Evolutionary conservation across 2,888 invertebrate genomes (phyloP).

Genomic region (Podabrus alpinus): DNA sequence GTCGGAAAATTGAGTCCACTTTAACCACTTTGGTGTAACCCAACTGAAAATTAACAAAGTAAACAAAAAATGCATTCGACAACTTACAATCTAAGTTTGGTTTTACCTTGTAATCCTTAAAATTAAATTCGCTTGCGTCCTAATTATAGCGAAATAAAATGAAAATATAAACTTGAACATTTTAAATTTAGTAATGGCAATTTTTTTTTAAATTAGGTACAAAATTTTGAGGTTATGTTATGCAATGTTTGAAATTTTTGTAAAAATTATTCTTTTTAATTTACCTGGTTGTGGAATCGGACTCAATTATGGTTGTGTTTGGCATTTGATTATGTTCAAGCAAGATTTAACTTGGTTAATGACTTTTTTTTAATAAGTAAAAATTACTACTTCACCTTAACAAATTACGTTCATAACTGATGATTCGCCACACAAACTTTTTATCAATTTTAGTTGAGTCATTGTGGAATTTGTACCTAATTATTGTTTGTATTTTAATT

Average conservation of each 20-base stretch:
- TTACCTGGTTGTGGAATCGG: not conserved
- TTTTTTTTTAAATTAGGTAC: not conserved
- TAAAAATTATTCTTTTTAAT: not conserved
- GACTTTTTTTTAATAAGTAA: not conserved
- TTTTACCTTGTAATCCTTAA: constrained; percentile 21
- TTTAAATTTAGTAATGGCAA: not conserved
- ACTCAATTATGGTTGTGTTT: not conserved
- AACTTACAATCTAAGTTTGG: constrained; percentile 3
- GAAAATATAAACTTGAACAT: constrained; percentile 11
- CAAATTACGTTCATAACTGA: not conserved
- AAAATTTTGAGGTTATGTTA: not conserved
- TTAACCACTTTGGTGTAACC: constrained; percentile 60
- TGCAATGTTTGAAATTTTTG: not conserved
- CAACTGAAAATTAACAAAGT: constrained; percentile 27
- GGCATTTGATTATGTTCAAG: not conserved
- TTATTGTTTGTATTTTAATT: not conserved
- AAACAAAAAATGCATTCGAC: not conserved
- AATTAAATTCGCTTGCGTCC: constrained; percentile 8
- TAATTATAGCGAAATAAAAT: constrained; percentile 8
- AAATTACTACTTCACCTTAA: not conserved
- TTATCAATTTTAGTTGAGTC: not conserved
- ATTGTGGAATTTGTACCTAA: not conserved
- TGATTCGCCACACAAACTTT: not conserved
- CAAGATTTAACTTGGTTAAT: not conserved
- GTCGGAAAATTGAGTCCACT: constrained; percentile 82